phyloP scores from a whole-genome alignment of 2,888 invertebrate species.

The Petrophora chlorosata region DNA sequence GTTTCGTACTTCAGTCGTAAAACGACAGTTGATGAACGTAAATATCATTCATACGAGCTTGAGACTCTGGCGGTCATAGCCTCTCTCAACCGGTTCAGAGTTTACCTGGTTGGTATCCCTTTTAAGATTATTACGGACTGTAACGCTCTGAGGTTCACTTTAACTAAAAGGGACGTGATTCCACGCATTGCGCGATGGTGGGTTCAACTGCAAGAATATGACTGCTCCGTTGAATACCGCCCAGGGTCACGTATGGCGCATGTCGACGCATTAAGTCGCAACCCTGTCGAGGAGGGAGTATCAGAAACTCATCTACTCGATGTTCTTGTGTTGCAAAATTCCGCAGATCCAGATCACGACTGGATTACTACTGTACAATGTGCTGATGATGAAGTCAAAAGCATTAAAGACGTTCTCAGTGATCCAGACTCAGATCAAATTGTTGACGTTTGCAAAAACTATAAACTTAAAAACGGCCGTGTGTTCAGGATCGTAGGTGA shows the following conservation, averaged over 20 bases:
- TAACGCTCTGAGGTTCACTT: slow-evolving; percentile 27
- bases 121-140: slow-evolving; percentile 40
- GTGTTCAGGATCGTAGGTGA: slow-evolving; percentile 11
- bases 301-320: not conserved
- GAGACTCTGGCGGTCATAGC: slow-evolving; percentile 24
- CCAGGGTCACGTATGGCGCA: not conserved
- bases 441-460: slow-evolving; percentile 21
- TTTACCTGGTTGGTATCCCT: slow-evolving; percentile 33
- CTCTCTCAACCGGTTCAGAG: slow-evolving; percentile 18
- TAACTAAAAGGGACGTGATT: slow-evolving; percentile 33
- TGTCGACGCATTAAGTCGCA: not conserved
- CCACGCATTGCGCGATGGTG: slow-evolving; percentile 30
- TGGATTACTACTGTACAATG: slow-evolving; percentile 30
- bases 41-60: slow-evolving; percentile 33
- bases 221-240: not conserved
- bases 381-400: slow-evolving; percentile 29
- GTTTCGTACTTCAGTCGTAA: slow-evolving; percentile 39
- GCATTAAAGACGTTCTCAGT: slow-evolving; percentile 5
- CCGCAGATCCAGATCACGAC: not conserved
- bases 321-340: not conserved
- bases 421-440: not conserved
- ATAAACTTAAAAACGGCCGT: slow-evolving; percentile 26
- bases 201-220: not conserved
- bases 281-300: not conserved
- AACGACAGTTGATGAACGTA: slow-evolving; percentile 32